These are phyloP conservation scores for Blastobasis lacticolella DNA, from an alignment of 2,888 invertebrate genomes.

Conservation along the genomic window DNA sequence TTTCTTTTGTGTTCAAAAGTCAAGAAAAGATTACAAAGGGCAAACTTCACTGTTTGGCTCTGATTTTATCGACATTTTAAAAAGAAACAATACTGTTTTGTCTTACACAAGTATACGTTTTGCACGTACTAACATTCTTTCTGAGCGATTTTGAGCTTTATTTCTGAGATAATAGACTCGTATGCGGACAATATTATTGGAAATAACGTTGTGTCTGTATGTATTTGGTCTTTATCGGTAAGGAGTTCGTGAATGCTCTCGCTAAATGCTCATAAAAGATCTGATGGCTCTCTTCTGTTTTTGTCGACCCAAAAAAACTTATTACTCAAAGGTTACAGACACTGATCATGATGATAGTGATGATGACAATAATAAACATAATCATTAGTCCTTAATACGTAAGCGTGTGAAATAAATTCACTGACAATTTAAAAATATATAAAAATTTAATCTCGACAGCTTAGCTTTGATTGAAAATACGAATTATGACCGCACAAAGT, in stretches of 20 bases:
- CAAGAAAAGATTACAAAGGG: conserved; percentile 53
- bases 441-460: no score
- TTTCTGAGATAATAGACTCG: conserved; percentile 3
- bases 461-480: no score
- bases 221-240: conserved; percentile 30
- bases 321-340: no score
- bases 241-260: conserved; percentile 36
- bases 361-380: no score
- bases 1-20: conserved; percentile 51
- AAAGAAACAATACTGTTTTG: conserved; percentile 30
- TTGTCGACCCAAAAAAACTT: conserved; percentile 2
- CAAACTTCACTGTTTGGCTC: conserved; percentile 52
- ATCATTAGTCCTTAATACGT: no score
- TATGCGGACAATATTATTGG: not conserved
- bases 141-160: conserved; percentile 17
- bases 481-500: no score
- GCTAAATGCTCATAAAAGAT: conserved; percentile 44
- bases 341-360: no score
- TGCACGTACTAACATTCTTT: conserved; percentile 1
- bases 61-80: conserved; percentile 52
- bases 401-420: no score
- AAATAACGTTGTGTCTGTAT: conserved; percentile 12
- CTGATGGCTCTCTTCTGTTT: conserved; percentile 50
- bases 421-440: no score
- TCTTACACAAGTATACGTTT: conserved; percentile 8